phyloP scores from a whole-genome alignment of 1,140 invertebrate genomes.

The Anastrepha obliqua region DNA sequence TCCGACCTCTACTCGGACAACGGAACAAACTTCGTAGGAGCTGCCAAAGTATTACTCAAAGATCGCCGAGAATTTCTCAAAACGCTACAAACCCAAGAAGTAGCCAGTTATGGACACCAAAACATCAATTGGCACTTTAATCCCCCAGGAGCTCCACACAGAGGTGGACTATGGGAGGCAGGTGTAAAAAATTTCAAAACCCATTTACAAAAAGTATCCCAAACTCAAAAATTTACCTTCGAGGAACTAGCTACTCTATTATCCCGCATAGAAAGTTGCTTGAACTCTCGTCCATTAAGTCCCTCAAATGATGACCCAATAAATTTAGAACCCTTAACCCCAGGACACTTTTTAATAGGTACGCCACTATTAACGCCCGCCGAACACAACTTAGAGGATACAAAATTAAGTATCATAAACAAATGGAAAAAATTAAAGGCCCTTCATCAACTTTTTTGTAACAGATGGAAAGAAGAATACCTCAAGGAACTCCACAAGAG shows the following conservation, averaged over 20 bases:
- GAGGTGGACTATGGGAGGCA: no score
- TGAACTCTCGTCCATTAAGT: constrained; percentile 51
- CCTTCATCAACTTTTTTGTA: constrained; percentile 43
- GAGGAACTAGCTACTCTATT: constrained; percentile 40
- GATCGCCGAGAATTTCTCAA: constrained; percentile 1
- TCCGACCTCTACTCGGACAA: constrained; percentile 65
- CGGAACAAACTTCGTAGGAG: constrained; percentile 68
- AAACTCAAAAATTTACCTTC: constrained; percentile 35
- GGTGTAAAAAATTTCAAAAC: constrained; percentile 7
- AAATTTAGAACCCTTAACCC: constrained; percentile 30
- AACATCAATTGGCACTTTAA: not conserved
- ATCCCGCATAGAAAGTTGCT: constrained; percentile 23
- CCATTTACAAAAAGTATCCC: not conserved
- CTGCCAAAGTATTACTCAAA: constrained; percentile 51
- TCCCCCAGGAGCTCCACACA: no score
- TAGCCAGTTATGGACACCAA: no score
- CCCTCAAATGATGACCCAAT: constrained; percentile 43
- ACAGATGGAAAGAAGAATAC: constrained; percentile 54
- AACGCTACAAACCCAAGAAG: no score
- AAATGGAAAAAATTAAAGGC: no score
- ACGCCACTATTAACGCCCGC: constrained; percentile 11
- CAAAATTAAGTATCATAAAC: no score
- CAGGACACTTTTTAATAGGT: constrained; percentile 53
- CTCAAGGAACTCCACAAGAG: constrained; percentile 47
- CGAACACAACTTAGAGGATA: not conserved